Conservation (phyloP, 2,888 invertebrate species). For the Ochropleura leucogaster region DNA sequence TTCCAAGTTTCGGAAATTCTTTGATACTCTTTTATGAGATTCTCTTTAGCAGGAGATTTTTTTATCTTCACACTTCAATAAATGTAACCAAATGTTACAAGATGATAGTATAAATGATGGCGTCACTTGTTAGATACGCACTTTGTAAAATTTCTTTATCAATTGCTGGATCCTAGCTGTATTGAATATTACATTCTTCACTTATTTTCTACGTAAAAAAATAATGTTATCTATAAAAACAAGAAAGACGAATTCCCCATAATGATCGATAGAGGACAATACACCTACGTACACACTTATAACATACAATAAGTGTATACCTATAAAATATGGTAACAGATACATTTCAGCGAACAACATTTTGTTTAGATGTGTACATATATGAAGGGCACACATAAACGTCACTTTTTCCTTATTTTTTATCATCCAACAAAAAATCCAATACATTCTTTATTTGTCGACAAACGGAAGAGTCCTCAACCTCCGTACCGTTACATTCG, state of each 20-base stretch:
- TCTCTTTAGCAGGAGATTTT: neutral
- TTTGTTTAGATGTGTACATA: conserved; percentile 64
- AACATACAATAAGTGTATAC: neutral
- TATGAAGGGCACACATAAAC: conserved; percentile 50
- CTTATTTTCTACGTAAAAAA: neutral
- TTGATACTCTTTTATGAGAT: neutral
- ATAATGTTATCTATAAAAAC: neutral
- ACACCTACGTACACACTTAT: neutral
- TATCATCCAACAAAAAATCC: conserved; percentile 58
- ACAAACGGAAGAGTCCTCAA: conserved; percentile 51
- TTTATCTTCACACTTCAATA: neutral
- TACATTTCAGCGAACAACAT: conserved; percentile 54
- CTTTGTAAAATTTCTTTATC: neutral
- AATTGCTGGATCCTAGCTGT: neutral
- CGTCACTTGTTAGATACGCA: neutral
- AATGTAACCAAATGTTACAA: neutral
- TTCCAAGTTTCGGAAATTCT: neutral
- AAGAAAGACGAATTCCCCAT: conserved; percentile 23
- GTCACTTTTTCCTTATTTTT: conserved; percentile 64
- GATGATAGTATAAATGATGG: conserved; percentile 14
- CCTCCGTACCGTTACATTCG: conserved; percentile 38
- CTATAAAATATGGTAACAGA: conserved; percentile 45
- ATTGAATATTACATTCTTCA: conserved; percentile 6
- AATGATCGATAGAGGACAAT: conserved; percentile 41
- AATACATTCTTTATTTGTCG: conserved; percentile 63